Conservation (phyloP, 2,113 vertebrate genomes). For the Nerophis lumbriciformis region DNA sequence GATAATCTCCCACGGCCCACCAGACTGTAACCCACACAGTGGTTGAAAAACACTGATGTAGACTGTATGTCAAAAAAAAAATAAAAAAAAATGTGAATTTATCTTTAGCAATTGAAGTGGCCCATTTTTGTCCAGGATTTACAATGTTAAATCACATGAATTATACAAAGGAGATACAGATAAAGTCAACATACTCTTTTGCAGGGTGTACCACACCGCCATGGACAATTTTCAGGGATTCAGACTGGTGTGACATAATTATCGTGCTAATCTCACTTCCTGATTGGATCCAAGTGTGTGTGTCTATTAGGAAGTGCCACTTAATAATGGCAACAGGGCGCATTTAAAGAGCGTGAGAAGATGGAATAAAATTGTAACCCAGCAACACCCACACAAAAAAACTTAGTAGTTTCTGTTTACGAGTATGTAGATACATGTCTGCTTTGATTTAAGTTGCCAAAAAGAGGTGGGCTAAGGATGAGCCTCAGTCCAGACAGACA, state of each 20-base stretch:
- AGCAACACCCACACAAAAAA: not conserved
- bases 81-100: too few relatives aligned
- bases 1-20: too few relatives aligned
- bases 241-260: conserved; percentile 15
- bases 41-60: too few relatives aligned
- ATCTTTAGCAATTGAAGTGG: too few relatives aligned
- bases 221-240: conserved; percentile 18
- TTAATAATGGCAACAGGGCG: not conserved
- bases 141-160: too few relatives aligned
- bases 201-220: not conserved
- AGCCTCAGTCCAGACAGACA: conserved; percentile 33
- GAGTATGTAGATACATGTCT: not conserved
- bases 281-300: conserved; percentile 11
- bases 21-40: too few relatives aligned
- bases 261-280: conserved; percentile 32
- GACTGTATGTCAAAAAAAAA: too few relatives aligned
- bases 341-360: not conserved
- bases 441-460: conserved; percentile 9
- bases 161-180: too few relatives aligned
- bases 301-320: not conserved
- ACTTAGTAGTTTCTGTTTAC: not conserved
- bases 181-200: too few relatives aligned
- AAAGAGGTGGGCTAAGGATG: conserved; percentile 30
- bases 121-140: too few relatives aligned
- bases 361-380: not conserved